These are phyloP conservation scores for Hydropsyche betteni DNA, from an alignment of 2,888 invertebrate genomes.

Conservation along the genomic window DNA sequence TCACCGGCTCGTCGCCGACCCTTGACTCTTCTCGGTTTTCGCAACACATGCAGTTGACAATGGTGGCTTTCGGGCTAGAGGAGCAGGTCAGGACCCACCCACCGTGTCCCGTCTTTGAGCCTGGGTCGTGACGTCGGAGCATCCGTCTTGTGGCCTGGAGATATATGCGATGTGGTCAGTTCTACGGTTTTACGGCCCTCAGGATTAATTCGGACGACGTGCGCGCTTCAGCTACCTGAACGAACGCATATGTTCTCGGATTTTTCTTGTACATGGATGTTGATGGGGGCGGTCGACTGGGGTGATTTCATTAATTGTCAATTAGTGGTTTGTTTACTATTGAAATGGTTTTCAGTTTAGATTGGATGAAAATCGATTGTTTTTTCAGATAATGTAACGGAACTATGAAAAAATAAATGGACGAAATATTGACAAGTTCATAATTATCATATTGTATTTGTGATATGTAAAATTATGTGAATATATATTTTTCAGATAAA, in stretches of 20 bases:
- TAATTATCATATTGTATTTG: too few relatives aligned
- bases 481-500: too few relatives aligned
- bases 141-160: slow-evolving; percentile 34
- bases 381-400: too few relatives aligned
- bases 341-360: too few relatives aligned
- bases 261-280: neutral
- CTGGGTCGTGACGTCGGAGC: slow-evolving; percentile 10
- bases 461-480: too few relatives aligned
- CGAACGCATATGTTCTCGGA: slow-evolving; percentile 3
- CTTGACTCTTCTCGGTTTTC: neutral
- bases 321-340: too few relatives aligned
- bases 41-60: slow-evolving; percentile 20
- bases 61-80: neutral
- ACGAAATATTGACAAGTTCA: too few relatives aligned
- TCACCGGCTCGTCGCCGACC: slow-evolving; percentile 9
- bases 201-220: slow-evolving; percentile 34
- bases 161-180: slow-evolving; percentile 19
- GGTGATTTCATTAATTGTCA: too few relatives aligned
- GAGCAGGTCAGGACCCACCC: neutral
- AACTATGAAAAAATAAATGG: too few relatives aligned
- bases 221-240: slow-evolving; percentile 23
- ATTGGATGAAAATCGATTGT: too few relatives aligned
- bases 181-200: slow-evolving; percentile 25
- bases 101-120: neutral
- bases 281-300: too few relatives aligned